Conservation (phyloP, 2,113 vertebrate genomes). For the Todiramphus chloris region DNA sequence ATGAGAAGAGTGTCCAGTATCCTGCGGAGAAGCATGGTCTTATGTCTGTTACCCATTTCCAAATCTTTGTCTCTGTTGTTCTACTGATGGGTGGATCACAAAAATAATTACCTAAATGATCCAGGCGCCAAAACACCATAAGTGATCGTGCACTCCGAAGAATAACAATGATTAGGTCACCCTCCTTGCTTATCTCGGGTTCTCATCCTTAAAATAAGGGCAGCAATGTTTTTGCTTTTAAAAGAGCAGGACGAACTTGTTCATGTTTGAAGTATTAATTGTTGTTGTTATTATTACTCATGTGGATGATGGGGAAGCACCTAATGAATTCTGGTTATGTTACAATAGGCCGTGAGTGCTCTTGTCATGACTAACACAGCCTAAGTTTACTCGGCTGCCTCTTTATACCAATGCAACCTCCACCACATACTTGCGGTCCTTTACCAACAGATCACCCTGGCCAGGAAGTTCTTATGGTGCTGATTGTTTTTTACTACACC, state of each 20-base stretch:
- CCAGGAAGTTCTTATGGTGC: not conserved
- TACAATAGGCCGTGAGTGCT: conserved; percentile 21
- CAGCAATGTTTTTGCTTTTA: conserved; percentile 49
- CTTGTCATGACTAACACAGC: conserved; percentile 7
- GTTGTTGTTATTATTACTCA: conserved; percentile 50
- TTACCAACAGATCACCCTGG: not conserved
- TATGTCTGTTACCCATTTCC: not conserved
- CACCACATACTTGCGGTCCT: not conserved
- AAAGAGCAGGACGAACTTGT: conserved; percentile 51
- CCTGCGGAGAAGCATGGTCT: not conserved
- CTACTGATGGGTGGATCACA: conserved; percentile 44
- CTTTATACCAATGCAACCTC: not conserved
- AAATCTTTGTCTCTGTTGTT: conserved; percentile 28
- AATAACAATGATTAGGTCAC: conserved; percentile 43
- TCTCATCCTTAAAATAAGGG: conserved; percentile 48
- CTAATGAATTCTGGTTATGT: conserved; percentile 4
- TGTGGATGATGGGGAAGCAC: conserved; percentile 3
- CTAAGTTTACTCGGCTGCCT: not conserved
- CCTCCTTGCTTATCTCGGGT: conserved; percentile 25
- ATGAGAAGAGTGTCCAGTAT: not conserved
- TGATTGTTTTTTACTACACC: not conserved
- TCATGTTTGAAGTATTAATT: conserved; percentile 39
- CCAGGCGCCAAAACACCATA: not conserved
- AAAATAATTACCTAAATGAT: conserved; percentile 52
- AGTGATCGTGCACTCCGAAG: not conserved